phyloP scores from a whole-genome alignment of 2,797 vertebrate species.

The Crocidura indochinensis region DNA sequence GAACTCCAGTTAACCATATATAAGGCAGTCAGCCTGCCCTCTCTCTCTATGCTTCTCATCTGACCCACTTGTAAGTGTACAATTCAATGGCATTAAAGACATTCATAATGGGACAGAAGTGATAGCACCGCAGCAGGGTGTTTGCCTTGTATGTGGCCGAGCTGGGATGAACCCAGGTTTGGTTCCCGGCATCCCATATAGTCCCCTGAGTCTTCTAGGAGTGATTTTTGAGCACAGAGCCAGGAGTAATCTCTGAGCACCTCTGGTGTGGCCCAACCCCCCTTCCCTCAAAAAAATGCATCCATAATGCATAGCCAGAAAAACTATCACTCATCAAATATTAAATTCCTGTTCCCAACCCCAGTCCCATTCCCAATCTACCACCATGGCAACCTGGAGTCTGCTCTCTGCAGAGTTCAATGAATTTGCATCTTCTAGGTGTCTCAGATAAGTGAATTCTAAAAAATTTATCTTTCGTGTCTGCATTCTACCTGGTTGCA shows the following conservation, averaged over 20 bases:
- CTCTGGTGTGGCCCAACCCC: too few relatives aligned
- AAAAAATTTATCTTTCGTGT: constrained; percentile 2
- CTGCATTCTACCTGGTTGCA: constrained; percentile 29
- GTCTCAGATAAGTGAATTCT: not conserved
- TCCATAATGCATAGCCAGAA: constrained; percentile 4
- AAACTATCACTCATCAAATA: not conserved
- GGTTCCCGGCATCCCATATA: too few relatives aligned
- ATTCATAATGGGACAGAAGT: too few relatives aligned
- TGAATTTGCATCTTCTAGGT: not conserved
- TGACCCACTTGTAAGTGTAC: not conserved
- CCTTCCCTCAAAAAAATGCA: not conserved
- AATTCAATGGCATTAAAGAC: not conserved
- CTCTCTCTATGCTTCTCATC: too few relatives aligned
- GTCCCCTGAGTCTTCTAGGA: too few relatives aligned
- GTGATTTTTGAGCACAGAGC: too few relatives aligned
- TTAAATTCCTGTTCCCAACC: not conserved
- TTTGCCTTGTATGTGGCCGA: too few relatives aligned
- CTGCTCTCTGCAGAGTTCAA: not conserved
- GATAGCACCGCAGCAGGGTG: too few relatives aligned
- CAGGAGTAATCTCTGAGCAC: too few relatives aligned
- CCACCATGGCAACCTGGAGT: not conserved
- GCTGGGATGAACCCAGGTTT: too few relatives aligned
- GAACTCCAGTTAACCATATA: too few relatives aligned
- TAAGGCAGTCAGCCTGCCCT: too few relatives aligned
- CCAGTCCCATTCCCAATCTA: not conserved